A percentile compares a stretch with the other conserved stretches of the same genome.
phyloP scores from a whole-genome alignment of 2,888 invertebrate genomes.

The Metellina segmentata region DNA sequence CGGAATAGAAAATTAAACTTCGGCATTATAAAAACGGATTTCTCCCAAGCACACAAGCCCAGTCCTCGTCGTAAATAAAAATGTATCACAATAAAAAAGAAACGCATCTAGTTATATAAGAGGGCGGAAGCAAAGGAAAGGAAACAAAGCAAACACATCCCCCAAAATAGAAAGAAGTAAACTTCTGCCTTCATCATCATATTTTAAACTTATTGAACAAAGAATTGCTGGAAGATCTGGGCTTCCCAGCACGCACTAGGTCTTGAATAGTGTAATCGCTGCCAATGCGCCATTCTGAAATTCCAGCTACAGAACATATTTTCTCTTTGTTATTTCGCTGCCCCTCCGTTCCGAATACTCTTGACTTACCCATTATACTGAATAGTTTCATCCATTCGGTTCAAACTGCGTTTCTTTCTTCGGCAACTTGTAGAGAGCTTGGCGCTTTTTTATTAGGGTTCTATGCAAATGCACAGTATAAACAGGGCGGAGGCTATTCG shows the following conservation, averaged over 20 bases:
- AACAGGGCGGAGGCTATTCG: constrained; percentile 45
- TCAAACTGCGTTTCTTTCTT: constrained; percentile 58
- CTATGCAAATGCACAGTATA: constrained; percentile 64
- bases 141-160: constrained; percentile 31
- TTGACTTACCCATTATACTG: constrained; percentile 54
- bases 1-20: constrained; percentile 53
- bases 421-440: constrained; percentile 50
- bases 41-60: constrained; percentile 24
- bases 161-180: constrained; percentile 25
- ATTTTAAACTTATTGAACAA: constrained; percentile 70
- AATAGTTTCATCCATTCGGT: constrained; percentile 63
- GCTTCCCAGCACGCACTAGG: not conserved
- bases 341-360: constrained; percentile 43
- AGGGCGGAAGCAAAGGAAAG: not conserved
- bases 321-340: constrained; percentile 23
- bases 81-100: constrained; percentile 51
- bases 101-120: constrained; percentile 52
- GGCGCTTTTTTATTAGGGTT: constrained; percentile 53
- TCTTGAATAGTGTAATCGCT: constrained; percentile 39
- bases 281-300: constrained; percentile 23
- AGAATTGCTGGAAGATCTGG: constrained; percentile 21
- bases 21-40: constrained; percentile 50
- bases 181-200: constrained; percentile 62
- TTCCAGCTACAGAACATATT: constrained; percentile 8
- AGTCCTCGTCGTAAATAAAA: constrained; percentile 44